Evolutionary conservation across 2,888 invertebrate genomes (phyloP), one percentile per base, ranked within the genome.

Genomic region (Aphodius granarius): DNA sequence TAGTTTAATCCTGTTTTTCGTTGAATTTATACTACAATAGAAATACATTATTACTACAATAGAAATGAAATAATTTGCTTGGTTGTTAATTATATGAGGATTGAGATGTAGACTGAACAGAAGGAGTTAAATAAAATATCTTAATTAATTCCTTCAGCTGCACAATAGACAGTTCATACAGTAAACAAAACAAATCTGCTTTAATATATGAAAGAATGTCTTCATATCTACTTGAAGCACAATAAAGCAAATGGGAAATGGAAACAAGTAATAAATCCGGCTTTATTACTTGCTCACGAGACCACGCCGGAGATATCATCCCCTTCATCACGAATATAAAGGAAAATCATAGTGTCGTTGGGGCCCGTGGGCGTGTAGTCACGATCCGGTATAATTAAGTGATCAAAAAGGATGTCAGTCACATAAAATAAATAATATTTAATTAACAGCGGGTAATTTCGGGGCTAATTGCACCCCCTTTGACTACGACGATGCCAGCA

Each of bases 371-470:
- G 43, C 2, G 43, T 43, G 13, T 43, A 43, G 43, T 1, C 43
- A 13, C 43, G 43, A 1, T 6, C 43, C 43, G 43, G 43, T 13
- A 43, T 43, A 43, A 43, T 43, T 43, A 43, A 66, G 68, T 23
- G 66, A 23, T 73, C 66, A 73, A 66, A 73, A 66, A 16, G 73
- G 66, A 66, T 66, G 23, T 66, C 43, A 9, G 73, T 19, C 66
- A 66, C 68, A 65, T 66, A 71, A 71, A 75, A 75, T 71, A 75
- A 75, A 75, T 75, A 75, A 75, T 75, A 63, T 75, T 75, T 75
- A 75, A 75, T 75, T 71, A 71, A 75, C 64, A 23, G 64, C 18
- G 75, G 71, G 71, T 65, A 75, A 75, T 75, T 75, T 71, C 68
- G 43, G 21, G 71, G 16, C 66, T 75, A 75, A 75, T 75, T 75